Percentiles rank a stretch among this genome's conserved stretches.
phyloP scores from a whole-genome alignment of 2,113 vertebrate genomes.

The Phyllopteryx taeniolatus region DNA sequence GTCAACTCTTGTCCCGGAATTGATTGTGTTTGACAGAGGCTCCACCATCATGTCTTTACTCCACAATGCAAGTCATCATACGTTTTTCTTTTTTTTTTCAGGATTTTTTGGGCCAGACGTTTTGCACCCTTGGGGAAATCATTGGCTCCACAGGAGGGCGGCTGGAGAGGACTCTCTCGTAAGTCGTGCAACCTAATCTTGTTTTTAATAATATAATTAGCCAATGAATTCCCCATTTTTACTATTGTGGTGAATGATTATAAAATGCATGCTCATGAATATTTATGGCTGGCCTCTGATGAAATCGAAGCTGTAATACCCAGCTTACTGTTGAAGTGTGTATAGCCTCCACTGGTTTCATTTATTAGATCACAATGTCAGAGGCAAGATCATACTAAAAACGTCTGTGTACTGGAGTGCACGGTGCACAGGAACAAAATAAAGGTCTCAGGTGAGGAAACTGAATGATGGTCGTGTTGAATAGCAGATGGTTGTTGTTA shows the following conservation, averaged over 20 bases:
- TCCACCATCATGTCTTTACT: background rate
- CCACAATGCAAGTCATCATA: constrained; percentile 14
- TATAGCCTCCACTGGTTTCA: constrained; percentile 16
- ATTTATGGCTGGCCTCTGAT: background rate
- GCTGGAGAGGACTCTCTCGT: constrained; percentile 74
- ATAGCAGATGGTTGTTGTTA: background rate
- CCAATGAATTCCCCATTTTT: constrained; percentile 3
- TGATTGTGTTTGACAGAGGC: background rate
- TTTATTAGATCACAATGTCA: constrained; percentile 26
- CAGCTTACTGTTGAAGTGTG: constrained; percentile 7
- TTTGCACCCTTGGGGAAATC: constrained; percentile 79
- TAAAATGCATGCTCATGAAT: constrained; percentile 8
- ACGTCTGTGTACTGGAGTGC: constrained; percentile 5
- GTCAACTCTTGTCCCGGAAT: background rate
- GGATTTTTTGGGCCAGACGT: constrained; percentile 80
- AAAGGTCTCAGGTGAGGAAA: background rate
- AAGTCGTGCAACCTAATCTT: constrained; percentile 45
- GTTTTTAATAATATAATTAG: constrained; percentile 10
- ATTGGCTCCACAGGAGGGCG: constrained; percentile 74
- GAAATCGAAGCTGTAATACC: background rate
- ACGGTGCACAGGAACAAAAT: background rate
- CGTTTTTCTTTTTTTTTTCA: constrained; percentile 20
- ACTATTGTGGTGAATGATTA: constrained; percentile 15
- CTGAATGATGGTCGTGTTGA: background rate
- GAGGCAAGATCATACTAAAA: constrained; percentile 10